Evolutionary conservation across 2,113 vertebrate genomes (phyloP), one percentile per base, ranked within the genome.

Genomic region (Megaleporinus macrocephalus): DNA sequence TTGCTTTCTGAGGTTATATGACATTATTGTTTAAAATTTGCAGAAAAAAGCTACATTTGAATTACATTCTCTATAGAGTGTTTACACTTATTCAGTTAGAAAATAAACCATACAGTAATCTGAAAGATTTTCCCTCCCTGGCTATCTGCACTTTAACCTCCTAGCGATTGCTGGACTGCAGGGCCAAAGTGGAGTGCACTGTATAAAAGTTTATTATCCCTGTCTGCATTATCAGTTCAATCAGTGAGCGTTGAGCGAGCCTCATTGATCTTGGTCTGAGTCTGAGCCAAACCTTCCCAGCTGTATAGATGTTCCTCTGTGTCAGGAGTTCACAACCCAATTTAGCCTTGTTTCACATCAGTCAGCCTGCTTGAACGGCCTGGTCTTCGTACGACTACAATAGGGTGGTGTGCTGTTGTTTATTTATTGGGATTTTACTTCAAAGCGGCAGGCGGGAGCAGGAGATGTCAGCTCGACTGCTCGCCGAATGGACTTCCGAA

Each of bases 391-490:
- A 76, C 3, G 11, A 13, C 47, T 66, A 71, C 51, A 51, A 27
- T 41, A 24, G 20, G 79, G 51, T n/a, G 14, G 26, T 33, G 18
- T 73, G 78, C 75, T 27, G 49, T 70, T 82, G 73, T 86, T 83
- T 80, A 66, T 77, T 73, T 83, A 73, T 74, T 78, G n/a, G 71
- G 65, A 27, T 24, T 81, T 63, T 59, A 66, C 47, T 44, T 69
- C 22, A 75, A 49, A 78, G 51, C 53, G 63, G 47, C 70, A 80
- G 69, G 59, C 51, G 49, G 57, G 44, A 63, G 55, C 73, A 36
- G 59, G 49, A 22, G n/a, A 47, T 77, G 61, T 85, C 73, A 76
- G 83, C 22, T 70, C 78, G 81, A 81, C 71, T 78, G 69, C 69
- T 81, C 30, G 16, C 82, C 81, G 33, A 55, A 73, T 76, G 24